Percentiles rank a stretch among this genome's conserved stretches.
Conservation (phyloP, 2,888 invertebrate genomes). For the Leptopilina myrica region DNA sequence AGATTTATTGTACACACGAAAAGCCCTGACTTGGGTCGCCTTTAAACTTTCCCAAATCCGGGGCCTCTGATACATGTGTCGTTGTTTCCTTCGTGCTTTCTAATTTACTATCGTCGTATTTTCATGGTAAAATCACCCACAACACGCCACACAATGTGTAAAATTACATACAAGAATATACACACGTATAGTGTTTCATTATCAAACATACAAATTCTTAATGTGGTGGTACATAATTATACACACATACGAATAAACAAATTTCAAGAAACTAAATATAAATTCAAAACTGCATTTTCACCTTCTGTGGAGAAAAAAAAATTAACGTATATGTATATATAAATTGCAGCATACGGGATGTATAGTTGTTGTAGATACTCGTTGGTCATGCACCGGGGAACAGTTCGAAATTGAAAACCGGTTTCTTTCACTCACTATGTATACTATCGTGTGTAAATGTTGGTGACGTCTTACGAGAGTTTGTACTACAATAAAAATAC, state of each 20-base stretch:
- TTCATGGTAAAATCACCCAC: constrained; percentile 8
- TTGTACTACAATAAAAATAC: background rate
- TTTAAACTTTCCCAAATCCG: constrained; percentile 12
- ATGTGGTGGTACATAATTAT: too few relatives aligned
- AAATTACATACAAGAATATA: background rate
- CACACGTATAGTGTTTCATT: background rate
- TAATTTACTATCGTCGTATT: constrained; percentile 36
- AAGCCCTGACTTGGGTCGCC: constrained; percentile 25
- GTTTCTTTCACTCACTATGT: constrained; percentile 22
- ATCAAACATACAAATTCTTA: too few relatives aligned
- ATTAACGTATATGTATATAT: background rate
- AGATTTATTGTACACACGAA: constrained; percentile 25
- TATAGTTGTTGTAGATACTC: background rate
- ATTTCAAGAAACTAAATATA: too few relatives aligned
- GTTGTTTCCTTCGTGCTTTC: constrained; percentile 1
- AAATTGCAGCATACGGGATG: constrained; percentile 15
- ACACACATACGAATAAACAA: too few relatives aligned
- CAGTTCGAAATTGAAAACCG: constrained; percentile 37
- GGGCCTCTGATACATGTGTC: constrained; percentile 5
- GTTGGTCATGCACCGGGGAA: constrained; percentile 9
- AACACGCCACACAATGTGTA: background rate
- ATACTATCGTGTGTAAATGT: constrained; percentile 12
- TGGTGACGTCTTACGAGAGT: constrained; percentile 19
- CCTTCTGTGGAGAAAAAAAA: background rate
- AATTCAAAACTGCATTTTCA: background rate